Conservation (phyloP, 2,113 vertebrate species). For the Xenopus laevis region DNA sequence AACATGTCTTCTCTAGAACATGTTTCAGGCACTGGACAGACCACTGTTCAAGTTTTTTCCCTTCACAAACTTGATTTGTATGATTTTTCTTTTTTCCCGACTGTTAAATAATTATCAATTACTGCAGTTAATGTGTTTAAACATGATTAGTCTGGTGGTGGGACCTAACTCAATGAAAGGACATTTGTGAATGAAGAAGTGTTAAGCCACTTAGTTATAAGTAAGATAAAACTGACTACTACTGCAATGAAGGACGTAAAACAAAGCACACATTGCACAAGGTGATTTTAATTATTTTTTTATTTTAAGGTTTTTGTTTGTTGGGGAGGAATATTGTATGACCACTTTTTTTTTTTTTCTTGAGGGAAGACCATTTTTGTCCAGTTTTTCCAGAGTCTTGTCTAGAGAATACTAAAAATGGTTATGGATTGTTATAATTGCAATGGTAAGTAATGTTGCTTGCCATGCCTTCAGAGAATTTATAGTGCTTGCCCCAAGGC, state of each 20-base stretch:
- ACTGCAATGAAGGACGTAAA: constrained; percentile 72
- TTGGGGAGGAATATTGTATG: background rate
- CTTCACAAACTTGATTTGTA: constrained; percentile 42
- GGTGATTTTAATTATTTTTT: constrained; percentile 41
- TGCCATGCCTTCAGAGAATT: constrained; percentile 48
- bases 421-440: constrained; percentile 55
- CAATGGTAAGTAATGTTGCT: constrained; percentile 48
- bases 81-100: constrained; percentile 51
- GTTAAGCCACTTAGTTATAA: constrained; percentile 48
- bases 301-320: constrained; percentile 48
- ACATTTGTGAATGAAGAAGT: constrained; percentile 48
- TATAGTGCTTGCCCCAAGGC: constrained; percentile 18
- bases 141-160: constrained; percentile 11
- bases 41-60: constrained; percentile 48
- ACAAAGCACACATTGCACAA: constrained; percentile 62
- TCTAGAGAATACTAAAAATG: background rate
- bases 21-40: constrained; percentile 60
- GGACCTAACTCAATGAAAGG: constrained; percentile 47
- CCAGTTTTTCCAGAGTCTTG: background rate
- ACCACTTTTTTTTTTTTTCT: too few relatives aligned
- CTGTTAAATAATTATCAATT: constrained; percentile 59
- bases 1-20: constrained; percentile 49
- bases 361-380: background rate
- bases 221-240: constrained; percentile 56
- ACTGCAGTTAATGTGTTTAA: constrained; percentile 52